Evolutionary conservation across 2,113 vertebrate genomes (phyloP).

Genomic region (Muntiacus reevesi): DNA sequence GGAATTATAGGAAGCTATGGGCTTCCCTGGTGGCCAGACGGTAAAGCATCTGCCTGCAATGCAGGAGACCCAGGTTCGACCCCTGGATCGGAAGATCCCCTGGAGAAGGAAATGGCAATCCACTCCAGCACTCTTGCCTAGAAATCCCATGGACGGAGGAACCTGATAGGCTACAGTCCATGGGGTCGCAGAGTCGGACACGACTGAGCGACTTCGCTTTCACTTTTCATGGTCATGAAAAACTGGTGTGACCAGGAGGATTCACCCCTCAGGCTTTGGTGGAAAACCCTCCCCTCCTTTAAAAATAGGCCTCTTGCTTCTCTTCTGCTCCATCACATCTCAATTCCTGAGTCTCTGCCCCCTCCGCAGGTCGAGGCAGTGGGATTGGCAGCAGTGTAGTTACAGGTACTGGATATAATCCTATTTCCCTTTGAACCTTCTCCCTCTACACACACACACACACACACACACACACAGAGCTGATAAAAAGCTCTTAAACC

Average conservation of each 20-base stretch:
- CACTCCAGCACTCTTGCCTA: too few species aligned
- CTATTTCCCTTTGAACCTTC: constrained; percentile 6
- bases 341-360: neutral
- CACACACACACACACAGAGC: neutral
- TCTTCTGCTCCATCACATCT: accelerated
- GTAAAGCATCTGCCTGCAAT: too few species aligned
- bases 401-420: constrained; percentile 53
- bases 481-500: neutral
- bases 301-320: neutral
- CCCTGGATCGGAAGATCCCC: too few species aligned
- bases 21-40: too few species aligned
- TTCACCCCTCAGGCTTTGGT: neutral
- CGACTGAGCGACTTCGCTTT: too few species aligned
- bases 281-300: neutral
- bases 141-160: too few species aligned
- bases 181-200: too few species aligned
- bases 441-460: neutral
- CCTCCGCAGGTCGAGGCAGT: neutral
- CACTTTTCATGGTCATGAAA: neutral
- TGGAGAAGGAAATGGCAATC: too few species aligned
- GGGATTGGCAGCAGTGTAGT: neutral
- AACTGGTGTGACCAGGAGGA: neutral
- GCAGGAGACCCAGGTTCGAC: too few species aligned
- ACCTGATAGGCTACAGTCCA: too few species aligned
- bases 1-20: neutral